A percentile compares a stretch with the other conserved stretches of the same genome.
Evolutionary conservation across 2,113 vertebrate species (phyloP).

Genomic region (Tychaedon coryphoeus): DNA sequence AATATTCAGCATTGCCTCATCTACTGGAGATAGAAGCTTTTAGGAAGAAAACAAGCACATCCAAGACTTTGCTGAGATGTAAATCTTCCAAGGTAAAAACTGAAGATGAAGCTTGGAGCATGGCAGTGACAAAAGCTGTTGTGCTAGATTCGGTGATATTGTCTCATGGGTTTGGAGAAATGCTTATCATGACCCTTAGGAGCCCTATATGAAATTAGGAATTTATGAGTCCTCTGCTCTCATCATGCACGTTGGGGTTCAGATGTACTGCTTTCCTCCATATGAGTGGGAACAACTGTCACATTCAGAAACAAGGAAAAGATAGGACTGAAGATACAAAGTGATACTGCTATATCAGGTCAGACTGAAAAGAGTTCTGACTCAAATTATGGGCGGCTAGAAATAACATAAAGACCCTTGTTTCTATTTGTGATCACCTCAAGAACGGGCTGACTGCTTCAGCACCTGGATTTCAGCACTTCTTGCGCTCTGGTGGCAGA

Average conservation of each 20-base stretch:
- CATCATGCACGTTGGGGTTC: background rate
- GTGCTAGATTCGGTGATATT: background rate
- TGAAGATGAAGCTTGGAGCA: background rate
- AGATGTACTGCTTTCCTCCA: background rate
- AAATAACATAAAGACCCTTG: background rate
- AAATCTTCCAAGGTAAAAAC: background rate
- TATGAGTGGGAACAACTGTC: background rate
- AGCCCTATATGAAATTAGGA: background rate
- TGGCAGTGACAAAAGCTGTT: background rate
- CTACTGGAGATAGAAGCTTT: background rate
- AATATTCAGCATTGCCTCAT: conserved; percentile 39
- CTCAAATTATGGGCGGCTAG: background rate
- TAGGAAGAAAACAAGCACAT: background rate
- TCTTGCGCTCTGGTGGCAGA: background rate
- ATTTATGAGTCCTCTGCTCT: background rate
- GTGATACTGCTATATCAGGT: background rate
- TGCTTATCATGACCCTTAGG: background rate
- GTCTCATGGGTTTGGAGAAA: background rate
- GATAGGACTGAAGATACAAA: background rate
- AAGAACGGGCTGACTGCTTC: background rate
- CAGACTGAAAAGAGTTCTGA: background rate
- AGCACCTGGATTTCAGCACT: conserved; percentile 5
- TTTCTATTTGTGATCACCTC: background rate
- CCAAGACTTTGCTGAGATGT: background rate
- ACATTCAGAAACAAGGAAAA: background rate